Evolutionary conservation across 2,113 vertebrate species (phyloP).

Genomic region (Bufo bufo): DNA sequence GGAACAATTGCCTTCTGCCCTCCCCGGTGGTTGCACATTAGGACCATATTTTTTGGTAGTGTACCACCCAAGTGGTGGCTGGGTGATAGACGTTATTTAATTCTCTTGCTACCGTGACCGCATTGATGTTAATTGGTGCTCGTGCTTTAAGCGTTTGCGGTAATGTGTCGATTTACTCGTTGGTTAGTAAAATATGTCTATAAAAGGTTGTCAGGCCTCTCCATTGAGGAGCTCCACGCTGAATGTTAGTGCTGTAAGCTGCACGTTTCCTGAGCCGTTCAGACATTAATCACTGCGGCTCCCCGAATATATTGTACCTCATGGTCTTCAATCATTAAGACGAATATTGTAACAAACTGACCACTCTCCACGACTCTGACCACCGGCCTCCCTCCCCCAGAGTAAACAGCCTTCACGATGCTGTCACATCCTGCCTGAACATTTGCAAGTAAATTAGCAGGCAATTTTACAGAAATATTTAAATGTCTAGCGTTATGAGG

Average conservation of each 20-base stretch:
- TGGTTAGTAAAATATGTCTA: not conserved
- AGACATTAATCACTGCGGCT: conserved; percentile 31
- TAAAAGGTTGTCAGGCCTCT: not conserved
- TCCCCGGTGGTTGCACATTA: no score
- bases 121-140: not conserved
- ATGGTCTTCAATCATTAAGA: conserved; percentile 14
- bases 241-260: not conserved
- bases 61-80: not conserved
- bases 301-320: not conserved
- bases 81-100: not conserved
- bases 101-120: not conserved
- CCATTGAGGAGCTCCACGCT: not conserved
- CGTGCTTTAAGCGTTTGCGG: not conserved
- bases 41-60: no score
- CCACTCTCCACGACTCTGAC: conserved; percentile 30
- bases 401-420: conserved; percentile 92
- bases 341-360: conserved; percentile 29
- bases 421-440: conserved; percentile 90
- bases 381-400: conserved; percentile 67
- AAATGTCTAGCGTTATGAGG: conserved; percentile 84
- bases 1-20: no score
- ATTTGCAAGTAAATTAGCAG: conserved; percentile 91
- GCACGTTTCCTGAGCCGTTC: not conserved
- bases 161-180: not conserved
- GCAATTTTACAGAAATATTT: conserved; percentile 98